Percentiles rank a stretch among this genome's conserved stretches.
These are phyloP conservation scores for Probaryconus sp. DNA, from an alignment of 1,140 invertebrate species.

Conservation along the genomic window DNA sequence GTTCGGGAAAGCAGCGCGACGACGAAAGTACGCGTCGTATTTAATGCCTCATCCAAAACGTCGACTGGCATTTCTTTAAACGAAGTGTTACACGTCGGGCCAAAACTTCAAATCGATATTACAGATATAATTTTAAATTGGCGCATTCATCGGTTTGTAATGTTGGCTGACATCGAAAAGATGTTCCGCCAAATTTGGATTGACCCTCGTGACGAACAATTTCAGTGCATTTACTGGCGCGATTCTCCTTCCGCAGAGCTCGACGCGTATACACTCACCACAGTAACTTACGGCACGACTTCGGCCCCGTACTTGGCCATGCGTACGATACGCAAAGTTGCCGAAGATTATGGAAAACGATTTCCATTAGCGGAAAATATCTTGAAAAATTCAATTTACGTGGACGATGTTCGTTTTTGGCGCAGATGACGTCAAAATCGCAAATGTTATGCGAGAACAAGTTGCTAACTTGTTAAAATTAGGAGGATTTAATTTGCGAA, in stretches of 20 bases:
- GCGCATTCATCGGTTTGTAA: neutral
- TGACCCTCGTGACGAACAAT: neutral
- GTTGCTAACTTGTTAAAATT: neutral
- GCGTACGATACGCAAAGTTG: neutral
- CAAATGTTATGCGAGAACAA: neutral
- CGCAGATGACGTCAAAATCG: neutral
- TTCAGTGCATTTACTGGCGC: neutral
- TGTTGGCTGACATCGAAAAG: neutral
- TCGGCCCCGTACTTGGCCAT: neutral
- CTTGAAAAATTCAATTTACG: neutral
- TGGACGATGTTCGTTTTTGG: constrained; percentile 6
- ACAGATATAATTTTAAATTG: neutral
- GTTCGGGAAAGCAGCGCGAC: no score
- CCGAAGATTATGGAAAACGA: neutral
- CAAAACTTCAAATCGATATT: constrained; percentile 2
- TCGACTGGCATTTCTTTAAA: neutral
- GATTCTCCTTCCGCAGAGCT: neutral
- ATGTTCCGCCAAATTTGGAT: neutral
- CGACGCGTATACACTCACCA: neutral
- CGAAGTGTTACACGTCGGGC: neutral
- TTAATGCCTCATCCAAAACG: neutral
- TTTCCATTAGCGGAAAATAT: neutral
- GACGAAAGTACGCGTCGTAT: neutral
- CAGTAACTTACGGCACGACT: neutral
- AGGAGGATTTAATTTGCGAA: constrained; percentile 12